Evolutionary conservation across 2,113 vertebrate genomes (phyloP).

Genomic region (Eudyptes chrysolophus): DNA sequence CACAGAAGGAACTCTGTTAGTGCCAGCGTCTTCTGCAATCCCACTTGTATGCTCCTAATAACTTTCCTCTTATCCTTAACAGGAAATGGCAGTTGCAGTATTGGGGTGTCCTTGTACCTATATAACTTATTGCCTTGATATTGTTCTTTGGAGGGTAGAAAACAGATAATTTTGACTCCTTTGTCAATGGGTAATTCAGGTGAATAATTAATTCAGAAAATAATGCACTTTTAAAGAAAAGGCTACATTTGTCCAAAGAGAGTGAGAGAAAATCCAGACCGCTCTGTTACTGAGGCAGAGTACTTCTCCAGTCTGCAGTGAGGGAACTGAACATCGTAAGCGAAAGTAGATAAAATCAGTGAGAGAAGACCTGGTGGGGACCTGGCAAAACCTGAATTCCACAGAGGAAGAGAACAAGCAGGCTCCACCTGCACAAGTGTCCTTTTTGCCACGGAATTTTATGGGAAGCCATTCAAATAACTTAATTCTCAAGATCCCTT

Average conservation of each 20-base stretch:
- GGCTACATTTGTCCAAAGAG: not conserved
- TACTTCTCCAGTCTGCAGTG: not conserved
- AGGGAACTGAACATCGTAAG: not conserved
- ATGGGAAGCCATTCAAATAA: not conserved
- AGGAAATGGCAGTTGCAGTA: not conserved
- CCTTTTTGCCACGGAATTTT: not conserved
- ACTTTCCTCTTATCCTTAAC: not conserved
- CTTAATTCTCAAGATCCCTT: slow-evolving; percentile 5
- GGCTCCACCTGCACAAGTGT: not conserved
- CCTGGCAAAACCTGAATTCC: not conserved
- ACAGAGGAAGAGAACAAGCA: not conserved
- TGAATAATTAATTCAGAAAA: not conserved
- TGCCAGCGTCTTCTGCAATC: not conserved
- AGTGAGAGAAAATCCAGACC: not conserved
- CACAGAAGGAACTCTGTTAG: not conserved
- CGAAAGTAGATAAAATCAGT: not conserved
- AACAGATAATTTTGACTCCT: not conserved
- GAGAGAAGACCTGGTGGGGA: not conserved
- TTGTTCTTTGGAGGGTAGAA: not conserved
- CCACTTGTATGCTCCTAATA: not conserved
- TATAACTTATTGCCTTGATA: not conserved
- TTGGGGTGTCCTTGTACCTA: not conserved
- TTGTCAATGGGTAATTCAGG: not conserved
- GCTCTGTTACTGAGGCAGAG: not conserved
- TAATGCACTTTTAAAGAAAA: not conserved